Evolutionary conservation across 2,113 vertebrate species (phyloP).

Genomic region (Mustelus asterias): DNA sequence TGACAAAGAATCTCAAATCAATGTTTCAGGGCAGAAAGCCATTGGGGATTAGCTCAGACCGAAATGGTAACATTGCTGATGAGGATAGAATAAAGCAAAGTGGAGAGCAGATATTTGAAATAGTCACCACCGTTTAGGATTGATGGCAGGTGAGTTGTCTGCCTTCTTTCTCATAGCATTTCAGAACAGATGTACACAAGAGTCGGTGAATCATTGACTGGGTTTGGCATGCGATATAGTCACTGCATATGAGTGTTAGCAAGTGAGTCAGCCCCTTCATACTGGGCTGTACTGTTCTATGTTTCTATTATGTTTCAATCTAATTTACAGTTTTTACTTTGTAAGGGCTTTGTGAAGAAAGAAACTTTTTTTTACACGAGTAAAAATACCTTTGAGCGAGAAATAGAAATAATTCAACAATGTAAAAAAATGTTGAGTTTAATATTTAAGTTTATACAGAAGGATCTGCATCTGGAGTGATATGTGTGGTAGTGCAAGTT

Average conservation of each 20-base stretch:
- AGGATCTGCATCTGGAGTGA: not conserved
- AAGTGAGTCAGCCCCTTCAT: not conserved
- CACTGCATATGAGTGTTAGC: not conserved
- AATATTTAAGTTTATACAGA: not conserved
- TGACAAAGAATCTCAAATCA: not conserved
- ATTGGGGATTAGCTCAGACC: not conserved
- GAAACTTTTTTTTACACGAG: not conserved
- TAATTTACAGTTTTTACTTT: not conserved
- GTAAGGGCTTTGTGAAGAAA: not conserved
- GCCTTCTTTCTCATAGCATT: not conserved
- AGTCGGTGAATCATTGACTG: not conserved
- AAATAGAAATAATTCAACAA: conserved; percentile 8
- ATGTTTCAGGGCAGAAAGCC: not conserved
- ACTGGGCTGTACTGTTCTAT: no score
- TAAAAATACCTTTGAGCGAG: not conserved
- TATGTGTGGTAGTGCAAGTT: not conserved
- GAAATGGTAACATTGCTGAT: not conserved
- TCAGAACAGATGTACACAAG: not conserved
- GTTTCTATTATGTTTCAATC: no score
- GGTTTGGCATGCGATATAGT: not conserved
- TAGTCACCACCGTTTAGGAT: not conserved
- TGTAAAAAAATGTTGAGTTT: not conserved
- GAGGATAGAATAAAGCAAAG: not conserved
- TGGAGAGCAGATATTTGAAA: not conserved
- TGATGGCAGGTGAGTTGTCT: not conserved